Evolutionary conservation across 2,113 vertebrate species (phyloP), one percentile per base, ranked within the genome.

Genomic region (Orientallactaga bullata): DNA sequence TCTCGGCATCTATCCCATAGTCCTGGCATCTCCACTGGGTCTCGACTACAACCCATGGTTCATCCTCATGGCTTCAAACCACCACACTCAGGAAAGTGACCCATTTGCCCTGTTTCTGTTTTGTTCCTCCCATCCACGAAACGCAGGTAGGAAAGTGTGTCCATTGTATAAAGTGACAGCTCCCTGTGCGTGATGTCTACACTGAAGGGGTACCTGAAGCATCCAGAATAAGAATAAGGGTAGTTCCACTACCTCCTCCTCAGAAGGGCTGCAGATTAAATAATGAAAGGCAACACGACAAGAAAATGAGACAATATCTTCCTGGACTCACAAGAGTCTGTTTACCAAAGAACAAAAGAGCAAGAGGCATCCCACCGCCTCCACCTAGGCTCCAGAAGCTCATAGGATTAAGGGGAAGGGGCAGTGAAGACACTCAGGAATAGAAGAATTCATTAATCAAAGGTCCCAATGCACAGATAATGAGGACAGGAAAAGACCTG

Each of bases 381-480:
- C 7, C 18, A 68, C 32, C 42, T 51, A 10, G 47, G 39, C 26
- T 39, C 37, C 61, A 55, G 1, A 32, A 39, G 77, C 15, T 65
- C 47, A 21, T 0, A 3, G 12, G 47, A 10, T n/a, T 77, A 72
- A 23, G 15, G 6, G 20, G 20, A 26, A 15, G 3, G 11, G 58
- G 15, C 13, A 81, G 15, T 8, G 51, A 60, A 9, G 20, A 35
- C 85, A 51, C 35, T 63, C 73, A 16, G 39, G 32, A 93, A 73
- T 60, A 18, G 81, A 90, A 85, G 76, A 94, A 88, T 11, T 65
- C 30, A 42, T 77, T 72, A 58, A 91, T 89, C 83, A 83, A 89
- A 86, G 58, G 61, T 51, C 66, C n/a, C 73, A 93, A 76, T 30
- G 39, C 72, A 87, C 65, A 72, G 42, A 76, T 80, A 95, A 86